A percentile compares a stretch with the other conserved stretches of the same genome.
These are phyloP conservation scores for Amphiprion ocellaris DNA, from an alignment of 2,113 vertebrate species.

Conservation along the genomic window DNA sequence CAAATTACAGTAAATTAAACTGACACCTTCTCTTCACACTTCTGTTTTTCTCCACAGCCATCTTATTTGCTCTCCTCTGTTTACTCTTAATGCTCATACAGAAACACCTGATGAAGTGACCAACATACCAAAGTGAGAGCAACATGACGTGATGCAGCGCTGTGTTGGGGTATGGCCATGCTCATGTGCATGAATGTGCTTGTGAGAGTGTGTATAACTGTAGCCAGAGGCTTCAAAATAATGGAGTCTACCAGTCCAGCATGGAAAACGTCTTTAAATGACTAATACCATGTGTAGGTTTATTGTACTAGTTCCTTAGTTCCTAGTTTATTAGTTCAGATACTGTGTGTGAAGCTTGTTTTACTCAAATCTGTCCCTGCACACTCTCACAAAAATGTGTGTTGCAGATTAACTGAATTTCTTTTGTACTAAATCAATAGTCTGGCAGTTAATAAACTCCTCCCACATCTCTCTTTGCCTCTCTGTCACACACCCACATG, in stretches of 20 bases:
- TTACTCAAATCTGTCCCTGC: too few relatives aligned
- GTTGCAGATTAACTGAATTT: too few relatives aligned
- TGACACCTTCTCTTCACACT: too few relatives aligned
- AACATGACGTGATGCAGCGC: slow-evolving; percentile 41
- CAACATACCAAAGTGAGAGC: slow-evolving; percentile 64
- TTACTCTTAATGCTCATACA: slow-evolving; percentile 12
- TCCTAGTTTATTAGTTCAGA: not conserved
- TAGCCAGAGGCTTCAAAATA: slow-evolving; percentile 60
- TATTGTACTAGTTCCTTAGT: not conserved
- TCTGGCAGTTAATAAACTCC: too few relatives aligned
- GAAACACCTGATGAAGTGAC: slow-evolving; percentile 39
- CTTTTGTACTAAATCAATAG: too few relatives aligned
- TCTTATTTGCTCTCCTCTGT: not conserved
- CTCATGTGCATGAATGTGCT: slow-evolving; percentile 8
- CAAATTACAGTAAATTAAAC: not conserved
- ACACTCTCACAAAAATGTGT: too few relatives aligned
- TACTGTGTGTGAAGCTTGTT: not conserved
- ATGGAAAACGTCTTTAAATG: not conserved
- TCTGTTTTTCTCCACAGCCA: not conserved
- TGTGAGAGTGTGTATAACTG: slow-evolving; percentile 44
- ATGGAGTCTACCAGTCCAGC: not conserved
- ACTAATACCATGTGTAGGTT: not conserved
- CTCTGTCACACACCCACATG: not conserved
- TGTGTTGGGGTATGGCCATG: slow-evolving; percentile 11
- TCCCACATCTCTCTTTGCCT: too few relatives aligned